Evolutionary conservation across 2,888 invertebrate genomes (phyloP).

Genomic region (Melanargia galathea): DNA sequence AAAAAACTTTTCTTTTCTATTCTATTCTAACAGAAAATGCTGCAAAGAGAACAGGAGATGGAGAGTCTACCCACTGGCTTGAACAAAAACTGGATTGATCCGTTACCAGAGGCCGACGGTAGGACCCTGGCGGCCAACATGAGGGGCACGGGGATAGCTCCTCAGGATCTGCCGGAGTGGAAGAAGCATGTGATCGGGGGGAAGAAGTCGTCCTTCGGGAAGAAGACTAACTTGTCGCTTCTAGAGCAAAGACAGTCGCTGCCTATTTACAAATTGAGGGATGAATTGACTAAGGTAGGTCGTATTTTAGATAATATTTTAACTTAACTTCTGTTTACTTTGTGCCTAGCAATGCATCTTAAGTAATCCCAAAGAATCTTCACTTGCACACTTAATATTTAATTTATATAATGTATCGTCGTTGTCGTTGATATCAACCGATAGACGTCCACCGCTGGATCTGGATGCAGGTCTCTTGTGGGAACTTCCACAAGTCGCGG

Average conservation of each 20-base stretch:
- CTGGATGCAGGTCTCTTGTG: too few relatives aligned
- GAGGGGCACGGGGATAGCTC: constrained; percentile 91
- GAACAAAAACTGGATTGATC: constrained; percentile 98
- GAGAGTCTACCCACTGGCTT: constrained; percentile 90
- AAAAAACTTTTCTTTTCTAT: too few relatives aligned
- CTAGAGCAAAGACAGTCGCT: constrained; percentile 97
- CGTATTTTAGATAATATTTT: background rate
- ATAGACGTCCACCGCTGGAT: too few relatives aligned
- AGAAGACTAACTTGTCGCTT: constrained; percentile 96
- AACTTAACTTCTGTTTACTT: too few relatives aligned
- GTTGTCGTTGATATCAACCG: too few relatives aligned
- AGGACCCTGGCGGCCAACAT: constrained; percentile 88
- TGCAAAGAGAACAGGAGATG: constrained; percentile 95
- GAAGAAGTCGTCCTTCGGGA: constrained; percentile 98
- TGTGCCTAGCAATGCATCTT: too few relatives aligned
- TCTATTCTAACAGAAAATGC: constrained; percentile 87
- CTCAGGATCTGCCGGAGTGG: constrained; percentile 99
- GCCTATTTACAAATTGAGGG: constrained; percentile 97
- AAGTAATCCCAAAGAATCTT: too few relatives aligned
- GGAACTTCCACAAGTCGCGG: too few relatives aligned
- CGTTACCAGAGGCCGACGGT: constrained; percentile 91
- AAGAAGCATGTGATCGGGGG: constrained; percentile 99
- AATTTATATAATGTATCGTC: too few relatives aligned
- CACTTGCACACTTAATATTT: too few relatives aligned
- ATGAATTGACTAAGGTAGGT: constrained; percentile 93